phyloP scores from a whole-genome alignment of 1,140 invertebrate genomes.

The Eumaeus atala region DNA sequence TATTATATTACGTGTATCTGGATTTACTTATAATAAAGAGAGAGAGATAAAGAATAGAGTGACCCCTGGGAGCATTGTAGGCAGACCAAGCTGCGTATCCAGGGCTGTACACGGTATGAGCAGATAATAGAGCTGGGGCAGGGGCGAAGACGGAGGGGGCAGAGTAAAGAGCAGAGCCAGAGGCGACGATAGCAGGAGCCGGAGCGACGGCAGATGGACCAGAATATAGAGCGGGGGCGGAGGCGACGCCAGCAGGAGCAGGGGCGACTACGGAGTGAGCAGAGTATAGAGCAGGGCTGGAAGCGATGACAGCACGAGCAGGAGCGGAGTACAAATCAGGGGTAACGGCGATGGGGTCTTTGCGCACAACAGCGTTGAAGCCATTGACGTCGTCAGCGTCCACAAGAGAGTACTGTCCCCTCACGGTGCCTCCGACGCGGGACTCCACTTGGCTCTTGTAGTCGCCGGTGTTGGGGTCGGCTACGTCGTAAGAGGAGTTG shows the following conservation, averaged over 20 bases:
- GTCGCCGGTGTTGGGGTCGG: slow-evolving; percentile 43
- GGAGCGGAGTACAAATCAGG: too few relatives aligned
- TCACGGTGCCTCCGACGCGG: slow-evolving; percentile 70
- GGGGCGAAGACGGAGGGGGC: slow-evolving; percentile 11
- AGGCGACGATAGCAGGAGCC: too few relatives aligned
- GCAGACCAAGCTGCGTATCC: not conserved
- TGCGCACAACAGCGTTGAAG: slow-evolving; percentile 56
- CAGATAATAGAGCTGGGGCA: not conserved
- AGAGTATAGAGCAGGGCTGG: too few relatives aligned
- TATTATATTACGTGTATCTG: not conserved
- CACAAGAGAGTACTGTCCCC: slow-evolving; percentile 54
- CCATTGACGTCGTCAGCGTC: slow-evolving; percentile 56
- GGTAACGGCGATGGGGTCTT: slow-evolving; percentile 30
- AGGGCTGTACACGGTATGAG: not conserved
- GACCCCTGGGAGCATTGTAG: not conserved
- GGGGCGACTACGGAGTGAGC: not conserved
- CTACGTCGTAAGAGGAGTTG: slow-evolving; percentile 27
- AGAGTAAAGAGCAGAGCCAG: slow-evolving; percentile 1
- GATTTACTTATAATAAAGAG: slow-evolving; percentile 4
- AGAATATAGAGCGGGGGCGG: not conserved
- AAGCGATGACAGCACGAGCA: slow-evolving; percentile 17
- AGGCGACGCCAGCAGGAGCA: not conserved
- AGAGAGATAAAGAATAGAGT: not conserved
- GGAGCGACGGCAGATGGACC: too few relatives aligned
- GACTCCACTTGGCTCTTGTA: slow-evolving; percentile 54